phyloP scores from a whole-genome alignment of 2,888 invertebrate genomes.

The Bombyx huttoni region DNA sequence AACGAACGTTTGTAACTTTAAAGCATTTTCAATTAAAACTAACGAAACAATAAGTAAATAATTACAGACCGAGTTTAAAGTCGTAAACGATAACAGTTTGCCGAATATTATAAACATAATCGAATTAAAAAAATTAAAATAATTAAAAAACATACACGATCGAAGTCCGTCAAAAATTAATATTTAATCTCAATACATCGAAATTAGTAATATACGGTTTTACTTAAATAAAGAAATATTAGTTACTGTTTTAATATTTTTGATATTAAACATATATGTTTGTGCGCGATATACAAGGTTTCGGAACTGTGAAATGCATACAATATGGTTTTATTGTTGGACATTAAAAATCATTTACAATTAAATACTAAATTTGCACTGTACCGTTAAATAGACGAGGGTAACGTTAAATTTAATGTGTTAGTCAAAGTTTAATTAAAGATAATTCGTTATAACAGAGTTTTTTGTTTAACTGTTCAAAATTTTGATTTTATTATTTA shows the following conservation, averaged over 20 bases:
- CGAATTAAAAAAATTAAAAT: neutral
- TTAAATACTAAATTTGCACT: neutral
- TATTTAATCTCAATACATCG: neutral
- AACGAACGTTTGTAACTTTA: slow-evolving; percentile 44
- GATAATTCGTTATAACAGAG: neutral
- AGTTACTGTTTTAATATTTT: neutral
- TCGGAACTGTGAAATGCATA: neutral
- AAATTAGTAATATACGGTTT: neutral
- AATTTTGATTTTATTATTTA: neutral
- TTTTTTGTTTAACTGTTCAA: neutral
- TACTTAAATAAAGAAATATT: neutral
- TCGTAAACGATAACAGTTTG: too few relatives aligned
- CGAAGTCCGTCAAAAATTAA: too few relatives aligned
- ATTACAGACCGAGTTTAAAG: neutral
- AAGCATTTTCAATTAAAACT: slow-evolving; percentile 57
- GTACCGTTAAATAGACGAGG: neutral
- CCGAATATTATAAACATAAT: neutral
- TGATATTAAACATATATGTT: neutral
- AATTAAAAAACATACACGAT: neutral
- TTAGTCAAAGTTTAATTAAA: neutral
- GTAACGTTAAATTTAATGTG: neutral
- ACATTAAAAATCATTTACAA: neutral
- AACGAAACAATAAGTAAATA: slow-evolving; percentile 50
- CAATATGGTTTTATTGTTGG: neutral
- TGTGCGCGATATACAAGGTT: neutral